These are phyloP conservation scores for Lagocephalus sceleratus DNA, from an alignment of 2,797 vertebrate genomes.

Conservation along the genomic window DNA sequence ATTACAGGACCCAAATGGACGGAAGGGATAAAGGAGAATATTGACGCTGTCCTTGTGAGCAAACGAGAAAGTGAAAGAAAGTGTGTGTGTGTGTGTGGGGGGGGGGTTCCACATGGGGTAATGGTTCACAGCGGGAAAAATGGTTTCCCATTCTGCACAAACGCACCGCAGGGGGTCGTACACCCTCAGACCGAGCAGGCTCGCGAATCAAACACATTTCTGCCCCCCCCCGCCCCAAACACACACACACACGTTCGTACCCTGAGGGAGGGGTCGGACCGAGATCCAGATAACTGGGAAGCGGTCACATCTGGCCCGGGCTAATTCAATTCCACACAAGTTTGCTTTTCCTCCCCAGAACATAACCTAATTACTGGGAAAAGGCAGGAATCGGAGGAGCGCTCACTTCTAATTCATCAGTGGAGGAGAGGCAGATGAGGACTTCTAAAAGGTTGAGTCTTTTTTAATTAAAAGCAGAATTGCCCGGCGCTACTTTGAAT, in stretches of 20 bases:
- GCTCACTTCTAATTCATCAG: constrained; percentile 76
- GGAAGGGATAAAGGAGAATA: constrained; percentile 17
- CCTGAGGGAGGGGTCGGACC: constrained; percentile 52
- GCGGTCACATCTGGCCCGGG: constrained; percentile 69
- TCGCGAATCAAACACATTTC: constrained; percentile 42
- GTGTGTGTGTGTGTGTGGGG: neutral
- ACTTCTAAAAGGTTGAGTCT: constrained; percentile 67
- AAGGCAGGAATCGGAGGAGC: constrained; percentile 59
- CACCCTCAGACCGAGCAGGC: constrained; percentile 48
- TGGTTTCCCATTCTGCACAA: constrained; percentile 61
- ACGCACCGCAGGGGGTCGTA: constrained; percentile 59
- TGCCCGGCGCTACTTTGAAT: constrained; percentile 71
- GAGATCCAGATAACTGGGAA: constrained; percentile 63
- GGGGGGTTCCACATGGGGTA: constrained; percentile 43
- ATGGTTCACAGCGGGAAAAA: constrained; percentile 63
- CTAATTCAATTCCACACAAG: constrained; percentile 74
- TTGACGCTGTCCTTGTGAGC: constrained; percentile 30
- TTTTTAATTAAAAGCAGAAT: constrained; percentile 79
- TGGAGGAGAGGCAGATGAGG: constrained; percentile 50
- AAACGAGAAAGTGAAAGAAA: constrained; percentile 34
- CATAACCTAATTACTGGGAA: constrained; percentile 76
- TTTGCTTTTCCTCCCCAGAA: constrained; percentile 71
- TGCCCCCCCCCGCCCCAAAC: too few relatives aligned
- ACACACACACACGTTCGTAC: constrained; percentile 11
- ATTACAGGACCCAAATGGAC: constrained; percentile 11